Percentiles rank a stretch among this genome's conserved stretches.
Conservation (phyloP, 2,888 invertebrate species). For the Idaea biselata region DNA sequence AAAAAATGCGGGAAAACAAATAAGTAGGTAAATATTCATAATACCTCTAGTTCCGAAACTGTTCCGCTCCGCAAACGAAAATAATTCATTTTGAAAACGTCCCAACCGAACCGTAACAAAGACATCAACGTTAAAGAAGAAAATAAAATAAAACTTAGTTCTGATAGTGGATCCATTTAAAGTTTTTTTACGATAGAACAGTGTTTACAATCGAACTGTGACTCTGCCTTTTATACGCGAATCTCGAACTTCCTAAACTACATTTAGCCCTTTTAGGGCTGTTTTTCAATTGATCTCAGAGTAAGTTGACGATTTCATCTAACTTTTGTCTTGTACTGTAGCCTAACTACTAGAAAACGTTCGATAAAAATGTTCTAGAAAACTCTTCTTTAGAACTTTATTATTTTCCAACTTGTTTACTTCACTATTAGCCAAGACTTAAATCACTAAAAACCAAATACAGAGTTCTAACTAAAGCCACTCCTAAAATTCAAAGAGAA, state of each 20-base stretch:
- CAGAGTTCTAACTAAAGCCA: not conserved
- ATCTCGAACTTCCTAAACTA: not conserved
- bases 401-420: not conserved
- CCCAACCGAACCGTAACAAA: not conserved
- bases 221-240: not conserved
- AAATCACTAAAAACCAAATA: not conserved
- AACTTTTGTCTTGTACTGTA: not conserved
- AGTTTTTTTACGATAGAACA: not conserved
- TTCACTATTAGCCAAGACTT: not conserved
- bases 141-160: not conserved
- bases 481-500: not conserved
- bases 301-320: not conserved
- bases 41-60: not conserved
- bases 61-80: not conserved
- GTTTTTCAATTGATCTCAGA: not conserved
- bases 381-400: not conserved
- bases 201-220: not conserved
- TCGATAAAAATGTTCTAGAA: not conserved
- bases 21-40: not conserved
- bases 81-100: not conserved
- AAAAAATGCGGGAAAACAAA: too few relatives aligned
- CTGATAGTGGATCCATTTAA: not conserved
- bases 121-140: not conserved
- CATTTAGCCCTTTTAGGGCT: not conserved
- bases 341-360: not conserved